Evolutionary conservation across 2,113 vertebrate genomes (phyloP), one percentile per base, ranked within the genome.

Genomic region (Cricetomys ansorgei): DNA sequence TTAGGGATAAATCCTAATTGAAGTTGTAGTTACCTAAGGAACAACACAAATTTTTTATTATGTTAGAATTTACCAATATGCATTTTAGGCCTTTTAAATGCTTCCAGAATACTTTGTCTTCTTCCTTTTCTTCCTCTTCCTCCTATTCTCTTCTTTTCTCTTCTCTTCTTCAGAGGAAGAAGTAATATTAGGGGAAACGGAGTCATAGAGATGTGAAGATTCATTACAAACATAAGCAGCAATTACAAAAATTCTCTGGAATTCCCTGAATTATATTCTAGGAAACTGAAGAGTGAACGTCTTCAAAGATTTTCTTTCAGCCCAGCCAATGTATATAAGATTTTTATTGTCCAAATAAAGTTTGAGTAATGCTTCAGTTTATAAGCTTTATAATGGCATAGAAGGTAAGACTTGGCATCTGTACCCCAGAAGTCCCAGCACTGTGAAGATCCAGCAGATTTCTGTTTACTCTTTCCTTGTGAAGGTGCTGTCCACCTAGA

Each of bases 11-110:
- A 88, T 45, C 27, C 0, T n/a, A 53, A 48, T 96, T 57, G 65
- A 65, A 29, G 43, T 9, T 34, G 72, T 57, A 96, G 76, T 88
- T 88, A 65, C 16, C 8, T 79, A 81, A 91, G 94, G 89, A 76
- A 93, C 93, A 92, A 12, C 1, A 2, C 4, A 5, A 3, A 59
- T 23, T 13, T 40, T 55, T 57, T 83, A 2, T 29, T 92, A 21
- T 45, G 1, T 89, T 55, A 72, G 23, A 13, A 23, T 76, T 27
- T 17, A 65, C 85, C 57, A 31, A 69, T 19, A 16, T 8, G n/a
- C 7, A 50, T 37, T 80, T 70, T 89, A 45, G 25, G 55, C 48
- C 7, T 76, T 93, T 40, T 93, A 89, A 80, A 62, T 23, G 16
- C 13, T 95, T 86, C 5, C 2, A n/a, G 19, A 77, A 45, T 73